Base-by-base conservation (phyloP, 2,113 vertebrate species). In the Neogale vison region DNA sequence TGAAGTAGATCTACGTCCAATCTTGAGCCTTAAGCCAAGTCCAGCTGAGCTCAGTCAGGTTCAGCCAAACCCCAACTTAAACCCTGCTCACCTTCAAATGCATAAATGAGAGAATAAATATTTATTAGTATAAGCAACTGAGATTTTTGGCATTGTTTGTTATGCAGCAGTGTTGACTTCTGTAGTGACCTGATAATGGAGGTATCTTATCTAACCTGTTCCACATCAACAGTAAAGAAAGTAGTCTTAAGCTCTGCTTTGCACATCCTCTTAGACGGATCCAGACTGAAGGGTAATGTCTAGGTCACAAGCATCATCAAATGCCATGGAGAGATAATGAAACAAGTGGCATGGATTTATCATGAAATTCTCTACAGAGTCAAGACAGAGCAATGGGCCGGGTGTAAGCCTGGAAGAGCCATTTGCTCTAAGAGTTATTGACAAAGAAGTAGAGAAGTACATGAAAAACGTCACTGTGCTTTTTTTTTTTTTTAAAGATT, bases 351-450 rank as follows among this genome's bases (percentile, higher is more conserved):
- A 84, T 84, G 31, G 31, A 67, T 84, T 85, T 95, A 84, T 71
- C 69, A 88, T 69, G 18, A 84, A 95, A 94, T 80, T 69, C 29
- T 87, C 81, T 88, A 72, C n/a, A 92, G 67, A 92, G 42, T 92
- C 74, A 72, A 88, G 57, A 85, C 13, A 88, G 29, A 72, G 39
- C n/a, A 77, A 39, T 36, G 50, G 42, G 34, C 36, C 42, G 29
- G 9, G 21, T 39, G 7, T 45, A 79, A 76, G 8, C 59, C 17
- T 90, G 61, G 81, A 89, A 94, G 39, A 81, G 15, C 11, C 84
- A 92, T 65, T 97, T 77, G 17, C 18, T 87, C 87, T 74, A 36
- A 95, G 81, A 77, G 12, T 55, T 95, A 85, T 42, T 76, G 57
- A 89, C 72, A 93, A 42, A 92, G 20, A 90, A 83, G 36, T 23